phyloP scores from a whole-genome alignment of 2,888 invertebrate species.

The Hirtodrosophila histrioides region DNA sequence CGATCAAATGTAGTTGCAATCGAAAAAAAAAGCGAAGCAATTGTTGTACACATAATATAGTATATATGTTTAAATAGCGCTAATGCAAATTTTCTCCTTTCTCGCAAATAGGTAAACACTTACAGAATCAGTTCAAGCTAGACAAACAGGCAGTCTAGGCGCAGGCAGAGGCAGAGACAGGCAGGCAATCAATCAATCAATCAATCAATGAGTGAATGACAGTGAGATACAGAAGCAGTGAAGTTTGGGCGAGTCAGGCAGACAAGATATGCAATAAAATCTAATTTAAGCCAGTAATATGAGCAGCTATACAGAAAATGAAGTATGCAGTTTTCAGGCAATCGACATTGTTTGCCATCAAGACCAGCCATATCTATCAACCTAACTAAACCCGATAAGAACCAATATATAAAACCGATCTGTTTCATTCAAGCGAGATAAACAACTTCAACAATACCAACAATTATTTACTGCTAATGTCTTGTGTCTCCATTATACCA shows the following conservation, averaged over 20 bases:
- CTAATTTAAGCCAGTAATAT: conserved; percentile 21
- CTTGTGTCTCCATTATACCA: conserved; percentile 54
- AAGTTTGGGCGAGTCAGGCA: conserved; percentile 61
- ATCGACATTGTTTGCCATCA: conserved; percentile 37
- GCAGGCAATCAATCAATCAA: conserved; percentile 55
- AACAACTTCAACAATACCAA: conserved; percentile 46
- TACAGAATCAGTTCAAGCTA: conserved; percentile 79
- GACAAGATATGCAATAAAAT: conserved; percentile 46
- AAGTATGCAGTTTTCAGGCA: conserved; percentile 46
- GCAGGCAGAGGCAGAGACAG: conserved; percentile 57
- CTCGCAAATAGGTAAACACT: conserved; percentile 82
- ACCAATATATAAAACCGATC: conserved; percentile 26
- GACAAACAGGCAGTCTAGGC: conserved; percentile 78
- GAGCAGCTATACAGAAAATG: conserved; percentile 43
- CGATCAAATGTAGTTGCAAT: conserved; percentile 26
- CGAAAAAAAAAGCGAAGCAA: conserved; percentile 20
- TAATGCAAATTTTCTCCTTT: conserved; percentile 81
- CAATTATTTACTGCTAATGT: conserved; percentile 52
- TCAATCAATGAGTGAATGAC: too few relatives aligned
- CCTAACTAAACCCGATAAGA: conserved; percentile 32
- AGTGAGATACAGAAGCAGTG: conserved; percentile 65
- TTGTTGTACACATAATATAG: conserved; percentile 24
- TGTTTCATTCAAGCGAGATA: conserved; percentile 29
- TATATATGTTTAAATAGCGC: conserved; percentile 42
- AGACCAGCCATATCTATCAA: conserved; percentile 49